phyloP scores from a whole-genome alignment of 2,888 invertebrate genomes.

The Polyommatus icarus region DNA sequence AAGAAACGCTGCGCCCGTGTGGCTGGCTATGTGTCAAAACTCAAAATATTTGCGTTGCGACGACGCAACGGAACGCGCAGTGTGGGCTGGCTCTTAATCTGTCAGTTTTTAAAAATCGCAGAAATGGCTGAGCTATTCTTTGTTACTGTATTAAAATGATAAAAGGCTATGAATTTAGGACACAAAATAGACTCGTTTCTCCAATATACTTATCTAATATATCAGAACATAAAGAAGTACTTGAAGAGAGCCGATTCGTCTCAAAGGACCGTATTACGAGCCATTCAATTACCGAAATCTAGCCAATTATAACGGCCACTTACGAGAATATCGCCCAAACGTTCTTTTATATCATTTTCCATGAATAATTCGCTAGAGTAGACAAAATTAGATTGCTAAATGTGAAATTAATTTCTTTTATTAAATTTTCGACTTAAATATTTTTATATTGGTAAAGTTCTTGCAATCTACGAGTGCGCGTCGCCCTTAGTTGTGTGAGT shows the following conservation, averaged over 20 bases:
- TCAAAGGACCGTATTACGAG: neutral
- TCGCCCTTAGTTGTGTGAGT: too few relatives aligned
- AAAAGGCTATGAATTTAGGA: too few relatives aligned
- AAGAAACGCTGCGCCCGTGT: too few relatives aligned
- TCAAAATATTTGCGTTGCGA: too few relatives aligned
- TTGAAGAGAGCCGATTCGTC: neutral
- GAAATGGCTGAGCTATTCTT: too few relatives aligned
- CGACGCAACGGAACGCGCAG: too few relatives aligned
- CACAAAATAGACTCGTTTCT: neutral
- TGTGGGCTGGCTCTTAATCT: neutral
- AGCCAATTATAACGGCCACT: neutral
- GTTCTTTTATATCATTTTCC: neutral
- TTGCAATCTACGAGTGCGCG: too few relatives aligned
- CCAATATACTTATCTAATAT: neutral
- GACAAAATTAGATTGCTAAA: slow-evolving; percentile 6
- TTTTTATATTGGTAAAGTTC: neutral
- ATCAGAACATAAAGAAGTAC: neutral
- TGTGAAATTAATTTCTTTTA: neutral
- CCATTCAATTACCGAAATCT: neutral
- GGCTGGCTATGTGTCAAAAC: too few relatives aligned
- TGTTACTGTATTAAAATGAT: too few relatives aligned
- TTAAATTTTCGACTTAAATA: neutral
- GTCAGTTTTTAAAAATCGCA: neutral
- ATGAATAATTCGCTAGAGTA: slow-evolving; percentile 1
- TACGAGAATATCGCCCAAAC: neutral